A percentile compares a stretch with the other conserved stretches of the same genome.
phyloP scores from a whole-genome alignment of 2,797 vertebrate species.

The Ctenosaura bakeri region DNA sequence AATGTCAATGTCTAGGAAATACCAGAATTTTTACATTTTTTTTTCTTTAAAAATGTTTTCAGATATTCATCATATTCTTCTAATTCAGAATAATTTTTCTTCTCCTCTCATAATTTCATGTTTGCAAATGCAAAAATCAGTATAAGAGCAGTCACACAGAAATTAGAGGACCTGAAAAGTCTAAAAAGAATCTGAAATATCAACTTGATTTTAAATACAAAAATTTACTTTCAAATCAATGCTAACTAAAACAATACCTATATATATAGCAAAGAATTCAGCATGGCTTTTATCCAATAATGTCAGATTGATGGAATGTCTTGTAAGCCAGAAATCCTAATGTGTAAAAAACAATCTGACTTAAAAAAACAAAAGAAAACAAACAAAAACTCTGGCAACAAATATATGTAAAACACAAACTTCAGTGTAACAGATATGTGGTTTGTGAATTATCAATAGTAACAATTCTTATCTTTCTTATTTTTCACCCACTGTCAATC shows the following conservation, averaged over 20 bases:
- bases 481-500: not conserved
- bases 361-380: not conserved
- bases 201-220: slow-evolving; percentile 17
- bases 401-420: slow-evolving; percentile 18
- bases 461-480: not conserved
- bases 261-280: slow-evolving; percentile 14
- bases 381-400: slow-evolving; percentile 16
- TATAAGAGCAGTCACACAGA: not conserved
- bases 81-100: not conserved
- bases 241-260: not conserved
- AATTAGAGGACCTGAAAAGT: not conserved
- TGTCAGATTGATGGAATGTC: slow-evolving; percentile 60
- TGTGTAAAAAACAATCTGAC: slow-evolving; percentile 42
- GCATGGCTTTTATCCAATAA: slow-evolving; percentile 14
- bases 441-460: not conserved
- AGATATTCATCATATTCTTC: slow-evolving; percentile 18
- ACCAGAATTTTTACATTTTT: slow-evolving; percentile 63
- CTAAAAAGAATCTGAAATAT: not conserved
- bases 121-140: slow-evolving; percentile 17
- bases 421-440: not conserved
- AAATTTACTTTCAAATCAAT: not conserved
- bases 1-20: slow-evolving; percentile 54
- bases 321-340: slow-evolving; percentile 49
- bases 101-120: slow-evolving; percentile 21
- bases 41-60: slow-evolving; percentile 57